Evolutionary conservation across 1,140 invertebrate genomes (phyloP).

Genomic region (Drosophila suzukii): DNA sequence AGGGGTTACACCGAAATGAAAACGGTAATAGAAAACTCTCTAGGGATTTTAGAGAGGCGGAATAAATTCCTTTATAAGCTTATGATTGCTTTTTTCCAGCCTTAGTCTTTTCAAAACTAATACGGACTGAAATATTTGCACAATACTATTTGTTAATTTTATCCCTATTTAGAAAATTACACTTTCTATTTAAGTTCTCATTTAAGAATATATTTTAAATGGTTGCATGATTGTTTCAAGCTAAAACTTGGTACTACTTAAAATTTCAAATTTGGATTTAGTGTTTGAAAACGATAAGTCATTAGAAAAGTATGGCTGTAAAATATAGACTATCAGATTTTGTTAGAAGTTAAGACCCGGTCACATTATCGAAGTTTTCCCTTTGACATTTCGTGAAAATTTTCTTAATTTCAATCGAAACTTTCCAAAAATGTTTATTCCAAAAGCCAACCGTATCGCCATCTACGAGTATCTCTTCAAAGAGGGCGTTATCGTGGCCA

Average conservation of each 20-base stretch:
- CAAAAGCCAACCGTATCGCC: background rate
- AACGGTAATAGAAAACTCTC: background rate
- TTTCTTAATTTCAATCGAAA: background rate
- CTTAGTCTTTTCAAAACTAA: too few relatives aligned
- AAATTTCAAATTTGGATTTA: background rate
- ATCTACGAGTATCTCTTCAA: slow-evolving; percentile 5
- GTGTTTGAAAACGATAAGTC: background rate
- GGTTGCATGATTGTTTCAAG: too few relatives aligned
- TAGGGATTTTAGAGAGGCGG: background rate
- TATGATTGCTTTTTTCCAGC: too few relatives aligned
- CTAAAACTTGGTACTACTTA: too few relatives aligned
- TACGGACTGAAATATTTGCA: too few relatives aligned
- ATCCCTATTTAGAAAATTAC: too few relatives aligned
- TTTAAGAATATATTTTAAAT: too few relatives aligned
- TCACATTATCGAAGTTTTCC: background rate
- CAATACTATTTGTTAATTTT: too few relatives aligned
- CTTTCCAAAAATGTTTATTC: background rate
- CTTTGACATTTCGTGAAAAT: background rate
- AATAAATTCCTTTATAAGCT: background rate
- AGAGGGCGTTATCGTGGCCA: slow-evolving; percentile 1
- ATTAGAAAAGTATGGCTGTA: too few relatives aligned
- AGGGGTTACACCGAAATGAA: background rate
- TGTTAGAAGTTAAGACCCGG: background rate
- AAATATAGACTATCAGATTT: too few relatives aligned
- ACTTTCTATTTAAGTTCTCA: too few relatives aligned